These are phyloP conservation scores for Agrotis exclamationis DNA, from an alignment of 2,888 invertebrate species.

Conservation along the genomic window DNA sequence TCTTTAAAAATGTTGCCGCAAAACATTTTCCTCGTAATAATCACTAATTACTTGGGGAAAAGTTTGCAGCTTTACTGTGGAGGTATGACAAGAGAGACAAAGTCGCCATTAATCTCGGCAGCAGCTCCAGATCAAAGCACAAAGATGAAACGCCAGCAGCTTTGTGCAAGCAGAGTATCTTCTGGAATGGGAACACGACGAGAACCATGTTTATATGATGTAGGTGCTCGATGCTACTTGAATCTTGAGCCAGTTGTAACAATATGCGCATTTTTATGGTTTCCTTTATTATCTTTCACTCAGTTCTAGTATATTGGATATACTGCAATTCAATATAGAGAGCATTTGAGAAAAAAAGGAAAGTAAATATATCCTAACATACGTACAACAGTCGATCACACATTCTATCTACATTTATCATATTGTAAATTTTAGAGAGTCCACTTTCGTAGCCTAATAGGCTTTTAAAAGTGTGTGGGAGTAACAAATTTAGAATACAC, in stretches of 20 bases:
- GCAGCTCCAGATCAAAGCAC: slow-evolving; percentile 66
- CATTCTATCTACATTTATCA: too few species aligned
- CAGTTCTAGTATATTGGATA: not conserved
- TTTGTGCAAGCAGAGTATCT: slow-evolving; percentile 57
- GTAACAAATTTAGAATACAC: slow-evolving; percentile 25
- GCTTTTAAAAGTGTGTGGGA: slow-evolving; percentile 3
- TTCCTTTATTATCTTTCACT: slow-evolving; percentile 20
- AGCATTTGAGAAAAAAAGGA: not conserved
- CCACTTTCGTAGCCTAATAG: not conserved
- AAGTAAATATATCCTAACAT: not conserved
- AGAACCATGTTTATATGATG: slow-evolving; percentile 48
- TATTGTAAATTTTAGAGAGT: not conserved
- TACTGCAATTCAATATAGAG: not conserved
- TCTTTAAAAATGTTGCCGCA: slow-evolving; percentile 14
- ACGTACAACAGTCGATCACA: not conserved
- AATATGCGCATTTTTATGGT: slow-evolving; percentile 40
- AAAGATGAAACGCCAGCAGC: slow-evolving; percentile 67
- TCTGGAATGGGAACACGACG: slow-evolving; percentile 60
- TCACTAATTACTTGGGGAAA: slow-evolving; percentile 27
- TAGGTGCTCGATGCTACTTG: slow-evolving; percentile 39
- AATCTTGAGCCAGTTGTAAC: slow-evolving; percentile 29
- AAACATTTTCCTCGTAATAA: slow-evolving; percentile 14
- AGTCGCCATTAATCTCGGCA: slow-evolving; percentile 64
- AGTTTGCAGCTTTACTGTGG: slow-evolving; percentile 21
- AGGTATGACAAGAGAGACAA: slow-evolving; percentile 44